Base-by-base conservation (phyloP, 2,797 vertebrate species). In the Tarsius wallacei region DNA sequence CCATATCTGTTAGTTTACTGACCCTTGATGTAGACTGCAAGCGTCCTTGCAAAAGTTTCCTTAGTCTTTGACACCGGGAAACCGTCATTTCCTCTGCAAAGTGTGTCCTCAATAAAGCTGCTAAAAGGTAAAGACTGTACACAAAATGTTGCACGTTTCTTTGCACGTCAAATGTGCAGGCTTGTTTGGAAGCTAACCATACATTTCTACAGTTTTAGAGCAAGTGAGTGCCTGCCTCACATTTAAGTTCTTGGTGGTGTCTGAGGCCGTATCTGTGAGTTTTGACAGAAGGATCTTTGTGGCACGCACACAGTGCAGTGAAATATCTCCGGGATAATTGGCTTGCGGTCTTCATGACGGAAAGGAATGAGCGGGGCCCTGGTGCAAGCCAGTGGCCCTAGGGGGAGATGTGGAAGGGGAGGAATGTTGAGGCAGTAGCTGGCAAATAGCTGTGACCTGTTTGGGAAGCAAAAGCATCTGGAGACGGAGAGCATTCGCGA, bases 21-120 rank as follows among this genome's bases (percentile, higher is more conserved):
- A 91, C 14, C 17, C 59, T 19, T 28, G 16, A 61, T 19, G 4
- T 57, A 95, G 61, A 64, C 78, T 86, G 0, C 36, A 73, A 85
- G 66, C 16, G 0, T 87, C 86, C n/a, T 94, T 42, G 55, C 80
- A 87, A 94, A 82, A 71, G 93, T 83, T 0, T 14, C 76, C 53
- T 53, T 91, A 96, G 49, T 83, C 74, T 96, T 98, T 7, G 0
- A 31, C 90, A 94, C 94, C 70, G 82, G 14, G 64, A 95, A 86
- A 7, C 15, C 28, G 16, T 74, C 90, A 91, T 97, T 98, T 97
- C 85, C 59, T 78, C 57, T 71, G 51, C 8, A 76, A 71, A 83
- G 4, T n/a, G 1, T 82, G 71, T 95, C 64, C 76, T 88, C 95
- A 92, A 92, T 94, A 73, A 91, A 81, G 26, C 59, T 81, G 16